phyloP scores from a whole-genome alignment of 92 coral and sea anemone species.

The Epizoanthus illoricatus region DNA sequence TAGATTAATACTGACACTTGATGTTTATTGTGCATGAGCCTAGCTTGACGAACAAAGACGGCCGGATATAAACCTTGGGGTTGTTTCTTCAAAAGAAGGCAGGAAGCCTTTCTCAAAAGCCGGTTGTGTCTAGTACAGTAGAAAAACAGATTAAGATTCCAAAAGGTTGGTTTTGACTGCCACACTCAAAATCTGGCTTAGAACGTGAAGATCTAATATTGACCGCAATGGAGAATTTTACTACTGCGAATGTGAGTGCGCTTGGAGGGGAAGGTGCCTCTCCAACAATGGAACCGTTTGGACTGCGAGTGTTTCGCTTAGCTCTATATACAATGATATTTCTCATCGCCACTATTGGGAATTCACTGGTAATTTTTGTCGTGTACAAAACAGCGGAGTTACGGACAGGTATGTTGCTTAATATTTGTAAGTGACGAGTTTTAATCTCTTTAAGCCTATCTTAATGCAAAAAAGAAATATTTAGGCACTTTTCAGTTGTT shows the following conservation, averaged over 20 bases:
- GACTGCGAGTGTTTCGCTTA: constrained; percentile 78
- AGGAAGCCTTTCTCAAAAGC: neutral
- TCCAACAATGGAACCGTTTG: constrained; percentile 68
- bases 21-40: neutral
- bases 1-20: constrained; percentile 10
- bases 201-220: neutral
- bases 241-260: constrained; percentile 24
- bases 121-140: neutral
- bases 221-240: constrained; percentile 4
- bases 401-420: constrained; percentile 75
- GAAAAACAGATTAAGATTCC: constrained; percentile 25
- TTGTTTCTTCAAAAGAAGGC: neutral
- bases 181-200: neutral
- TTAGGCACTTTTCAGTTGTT: neutral
- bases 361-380: constrained; percentile 87
- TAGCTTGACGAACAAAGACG: neutral
- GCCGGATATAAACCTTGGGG: neutral
- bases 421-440: neutral
- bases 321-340: constrained; percentile 82
- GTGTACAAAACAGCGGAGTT: constrained; percentile 92
- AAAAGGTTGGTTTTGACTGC: neutral
- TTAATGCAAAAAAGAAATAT: constrained; percentile 2
- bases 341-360: constrained; percentile 87
- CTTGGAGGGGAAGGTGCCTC: neutral
- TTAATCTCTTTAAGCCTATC: constrained; percentile 17